phyloP scores from a whole-genome alignment of 2,113 vertebrate genomes.

The Labeo catla region DNA sequence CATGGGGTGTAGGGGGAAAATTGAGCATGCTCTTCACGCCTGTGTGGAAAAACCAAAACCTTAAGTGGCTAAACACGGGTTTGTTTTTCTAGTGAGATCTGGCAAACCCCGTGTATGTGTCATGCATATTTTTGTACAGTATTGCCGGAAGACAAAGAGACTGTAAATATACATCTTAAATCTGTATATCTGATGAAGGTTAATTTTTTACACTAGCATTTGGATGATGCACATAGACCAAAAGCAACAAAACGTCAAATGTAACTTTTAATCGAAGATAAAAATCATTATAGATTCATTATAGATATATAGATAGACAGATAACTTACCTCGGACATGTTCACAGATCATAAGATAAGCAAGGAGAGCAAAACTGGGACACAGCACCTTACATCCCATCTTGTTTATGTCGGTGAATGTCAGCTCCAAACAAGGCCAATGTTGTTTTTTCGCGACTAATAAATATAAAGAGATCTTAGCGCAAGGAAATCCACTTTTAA shows the following conservation, averaged over 20 bases:
- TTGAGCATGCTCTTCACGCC: background rate
- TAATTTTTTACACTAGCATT: background rate
- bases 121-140: background rate
- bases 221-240: too few species aligned
- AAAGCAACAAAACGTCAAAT: too few species aligned
- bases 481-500: background rate
- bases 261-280: too few species aligned
- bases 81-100: background rate
- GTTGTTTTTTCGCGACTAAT: background rate
- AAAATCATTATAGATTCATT: too few species aligned
- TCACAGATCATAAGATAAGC: background rate
- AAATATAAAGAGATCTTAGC: background rate
- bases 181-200: too few species aligned
- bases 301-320: background rate
- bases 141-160: too few species aligned
- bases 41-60: background rate
- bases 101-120: background rate
- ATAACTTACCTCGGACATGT: conserved; percentile 10
- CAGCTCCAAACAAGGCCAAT: background rate
- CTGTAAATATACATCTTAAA: background rate
- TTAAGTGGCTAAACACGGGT: background rate
- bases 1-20: background rate
- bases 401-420: background rate
- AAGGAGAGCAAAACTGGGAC: background rate
- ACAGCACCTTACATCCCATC: background rate